These are phyloP conservation scores for Fringilla coelebs DNA, from an alignment of 2,797 vertebrate species.

Conservation along the genomic window DNA sequence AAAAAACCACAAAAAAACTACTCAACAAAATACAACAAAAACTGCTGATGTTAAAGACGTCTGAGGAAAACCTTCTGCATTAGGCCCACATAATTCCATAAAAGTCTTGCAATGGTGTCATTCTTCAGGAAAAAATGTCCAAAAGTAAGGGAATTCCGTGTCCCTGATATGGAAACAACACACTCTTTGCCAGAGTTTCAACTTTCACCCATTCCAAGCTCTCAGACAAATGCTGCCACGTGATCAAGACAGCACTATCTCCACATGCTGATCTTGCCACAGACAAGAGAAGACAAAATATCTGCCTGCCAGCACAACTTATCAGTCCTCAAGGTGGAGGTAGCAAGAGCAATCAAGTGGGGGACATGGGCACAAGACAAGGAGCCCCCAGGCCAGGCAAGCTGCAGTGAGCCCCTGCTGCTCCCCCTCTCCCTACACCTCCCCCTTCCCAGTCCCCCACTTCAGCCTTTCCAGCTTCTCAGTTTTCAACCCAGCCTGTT, in stretches of 20 bases:
- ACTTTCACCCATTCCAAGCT: constrained; percentile 1
- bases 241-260: not conserved
- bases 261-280: not conserved
- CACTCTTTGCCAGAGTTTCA: not conserved
- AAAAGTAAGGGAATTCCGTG: constrained; percentile 5
- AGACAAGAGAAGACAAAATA: not conserved
- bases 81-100: not conserved
- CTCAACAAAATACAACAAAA: not conserved
- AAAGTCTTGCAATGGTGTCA: not conserved
- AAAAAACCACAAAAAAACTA: not conserved
- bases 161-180: not conserved
- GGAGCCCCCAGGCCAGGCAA: not conserved
- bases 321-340: not conserved
- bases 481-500: constrained; percentile 66
- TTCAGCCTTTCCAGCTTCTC: constrained; percentile 51
- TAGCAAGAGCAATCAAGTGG: not conserved
- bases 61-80: not conserved
- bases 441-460: not conserved
- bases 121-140: not conserved
- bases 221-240: not conserved
- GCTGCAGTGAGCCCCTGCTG: not conserved
- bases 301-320: not conserved
- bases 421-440: not conserved
- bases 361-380: not conserved
- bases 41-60: not conserved